These are phyloP conservation scores for Toxotes jaculatrix DNA, from an alignment of 2,113 vertebrate genomes.

Conservation along the genomic window DNA sequence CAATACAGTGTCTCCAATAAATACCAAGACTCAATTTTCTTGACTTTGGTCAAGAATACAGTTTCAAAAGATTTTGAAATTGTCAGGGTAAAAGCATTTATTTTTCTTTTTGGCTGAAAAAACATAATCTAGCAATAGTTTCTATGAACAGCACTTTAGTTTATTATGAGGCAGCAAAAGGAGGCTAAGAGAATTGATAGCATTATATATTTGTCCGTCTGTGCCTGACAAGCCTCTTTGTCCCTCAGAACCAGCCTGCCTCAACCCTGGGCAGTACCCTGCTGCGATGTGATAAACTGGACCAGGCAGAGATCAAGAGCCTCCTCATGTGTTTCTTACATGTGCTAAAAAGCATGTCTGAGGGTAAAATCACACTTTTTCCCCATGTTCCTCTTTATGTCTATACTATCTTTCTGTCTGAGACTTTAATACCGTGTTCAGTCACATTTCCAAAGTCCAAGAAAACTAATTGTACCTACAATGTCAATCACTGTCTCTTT, in stretches of 20 bases:
- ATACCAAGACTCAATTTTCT: neutral
- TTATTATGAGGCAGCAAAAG: slow-evolving; percentile 11
- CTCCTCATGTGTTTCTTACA: slow-evolving; percentile 98
- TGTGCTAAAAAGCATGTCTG: slow-evolving; percentile 98
- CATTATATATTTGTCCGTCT: slow-evolving; percentile 15
- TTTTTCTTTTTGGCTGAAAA: slow-evolving; percentile 1
- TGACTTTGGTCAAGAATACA: neutral
- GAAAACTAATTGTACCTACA: neutral
- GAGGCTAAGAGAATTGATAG: neutral
- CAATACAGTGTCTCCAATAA: neutral
- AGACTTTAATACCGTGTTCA: neutral
- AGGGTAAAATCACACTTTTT: slow-evolving; percentile 85
- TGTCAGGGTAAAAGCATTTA: neutral
- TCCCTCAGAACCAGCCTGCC: slow-evolving; percentile 87
- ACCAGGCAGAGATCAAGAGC: slow-evolving; percentile 96
- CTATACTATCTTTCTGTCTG: neutral
- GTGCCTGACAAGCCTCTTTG: slow-evolving; percentile 39
- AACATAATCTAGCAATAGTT: neutral
- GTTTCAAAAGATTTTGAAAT: neutral
- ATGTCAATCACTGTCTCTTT: slow-evolving; percentile 52
- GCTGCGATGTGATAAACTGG: slow-evolving; percentile 95
- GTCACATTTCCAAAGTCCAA: neutral
- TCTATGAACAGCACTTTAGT: neutral
- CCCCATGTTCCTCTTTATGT: neutral
- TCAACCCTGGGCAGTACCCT: slow-evolving; percentile 88